These are phyloP conservation scores for Furcifer pardalis DNA, from an alignment of 2,797 vertebrate genomes.

Conservation along the genomic window DNA sequence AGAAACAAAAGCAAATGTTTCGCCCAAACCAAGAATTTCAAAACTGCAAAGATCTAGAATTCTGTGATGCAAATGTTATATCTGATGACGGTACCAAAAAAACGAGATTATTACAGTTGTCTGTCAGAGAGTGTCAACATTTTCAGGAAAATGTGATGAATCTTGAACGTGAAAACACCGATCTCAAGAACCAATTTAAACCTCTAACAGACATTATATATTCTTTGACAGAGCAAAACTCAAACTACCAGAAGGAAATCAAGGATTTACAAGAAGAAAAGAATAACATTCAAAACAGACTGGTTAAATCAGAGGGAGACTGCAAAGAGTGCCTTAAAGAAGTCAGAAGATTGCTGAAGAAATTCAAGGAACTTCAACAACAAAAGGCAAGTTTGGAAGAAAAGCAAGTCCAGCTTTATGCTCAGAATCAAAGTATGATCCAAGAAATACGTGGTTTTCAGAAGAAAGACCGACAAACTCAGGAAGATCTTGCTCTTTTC, in stretches of 20 bases:
- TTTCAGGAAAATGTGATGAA: slow-evolving; percentile 52
- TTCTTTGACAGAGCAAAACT: slow-evolving; percentile 63
- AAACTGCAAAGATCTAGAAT: slow-evolving; percentile 43
- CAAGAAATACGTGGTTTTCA: slow-evolving; percentile 56
- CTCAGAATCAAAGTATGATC: slow-evolving; percentile 64
- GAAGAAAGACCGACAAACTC: slow-evolving; percentile 57
- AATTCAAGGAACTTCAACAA: slow-evolving; percentile 67
- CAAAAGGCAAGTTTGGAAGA: slow-evolving; percentile 66
- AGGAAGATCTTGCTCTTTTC: slow-evolving; percentile 47
- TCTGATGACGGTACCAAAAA: slow-evolving; percentile 55
- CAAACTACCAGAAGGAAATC: slow-evolving; percentile 55
- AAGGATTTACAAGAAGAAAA: slow-evolving; percentile 65
- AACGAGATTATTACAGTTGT: slow-evolving; percentile 62
- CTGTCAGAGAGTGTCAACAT: slow-evolving; percentile 60
- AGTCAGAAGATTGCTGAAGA: slow-evolving; percentile 66
- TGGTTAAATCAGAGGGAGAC: slow-evolving; percentile 65
- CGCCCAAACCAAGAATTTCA: slow-evolving; percentile 21
- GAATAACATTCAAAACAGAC: slow-evolving; percentile 52
- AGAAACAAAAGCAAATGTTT: slow-evolving; percentile 32
- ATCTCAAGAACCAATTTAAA: slow-evolving; percentile 56
- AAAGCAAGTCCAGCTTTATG: slow-evolving; percentile 60
- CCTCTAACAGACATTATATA: slow-evolving; percentile 58
- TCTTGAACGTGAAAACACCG: slow-evolving; percentile 60
- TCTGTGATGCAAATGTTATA: slow-evolving; percentile 37
- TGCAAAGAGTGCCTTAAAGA: slow-evolving; percentile 64